phyloP scores from a whole-genome alignment of 2,797 vertebrate genomes.

The Ataeniobius toweri region DNA sequence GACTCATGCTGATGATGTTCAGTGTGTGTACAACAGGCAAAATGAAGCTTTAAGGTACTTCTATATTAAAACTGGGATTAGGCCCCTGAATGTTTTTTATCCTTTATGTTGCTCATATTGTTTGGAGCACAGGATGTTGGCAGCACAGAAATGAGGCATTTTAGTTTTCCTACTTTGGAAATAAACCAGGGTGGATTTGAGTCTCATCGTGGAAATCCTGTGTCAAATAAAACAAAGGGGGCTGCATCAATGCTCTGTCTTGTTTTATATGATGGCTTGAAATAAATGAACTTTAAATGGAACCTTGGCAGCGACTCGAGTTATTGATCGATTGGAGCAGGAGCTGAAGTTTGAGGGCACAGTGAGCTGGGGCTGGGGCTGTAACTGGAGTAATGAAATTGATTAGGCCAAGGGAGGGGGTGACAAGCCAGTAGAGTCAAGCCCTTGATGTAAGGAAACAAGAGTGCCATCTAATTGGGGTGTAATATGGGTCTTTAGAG shows the following conservation, averaged over 20 bases:
- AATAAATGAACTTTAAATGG: conserved; percentile 91
- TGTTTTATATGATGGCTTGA: conserved; percentile 88
- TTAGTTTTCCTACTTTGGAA: conserved; percentile 51
- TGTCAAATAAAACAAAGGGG: conserved; percentile 88
- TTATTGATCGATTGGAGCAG: conserved; percentile 85
- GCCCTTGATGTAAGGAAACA: conserved; percentile 91
- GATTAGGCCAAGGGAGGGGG: conserved; percentile 86
- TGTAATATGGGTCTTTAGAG: conserved; percentile 90
- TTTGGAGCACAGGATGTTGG: conserved; percentile 27
- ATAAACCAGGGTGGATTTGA: conserved; percentile 72
- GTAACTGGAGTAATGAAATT: conserved; percentile 91
- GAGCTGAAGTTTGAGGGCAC: conserved; percentile 89
- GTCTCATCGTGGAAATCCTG: conserved; percentile 84
- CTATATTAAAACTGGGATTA: conserved; percentile 11
- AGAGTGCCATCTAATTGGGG: conserved; percentile 89
- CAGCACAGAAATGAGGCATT: conserved; percentile 43
- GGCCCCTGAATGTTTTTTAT: conserved; percentile 16
- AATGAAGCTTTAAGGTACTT: conserved; percentile 25
- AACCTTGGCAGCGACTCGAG: conserved; percentile 86
- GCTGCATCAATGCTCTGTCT: conserved; percentile 86
- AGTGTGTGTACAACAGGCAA: conserved; percentile 17
- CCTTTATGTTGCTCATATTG: conserved; percentile 17
- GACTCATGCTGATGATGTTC: conserved; percentile 27
- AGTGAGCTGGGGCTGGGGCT: conserved; percentile 81
- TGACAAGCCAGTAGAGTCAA: conserved; percentile 89